Base-by-base conservation (phyloP, 37 sponge, comb jelly and placozoan genomes). In the Lycopodina hypogea region DNA sequence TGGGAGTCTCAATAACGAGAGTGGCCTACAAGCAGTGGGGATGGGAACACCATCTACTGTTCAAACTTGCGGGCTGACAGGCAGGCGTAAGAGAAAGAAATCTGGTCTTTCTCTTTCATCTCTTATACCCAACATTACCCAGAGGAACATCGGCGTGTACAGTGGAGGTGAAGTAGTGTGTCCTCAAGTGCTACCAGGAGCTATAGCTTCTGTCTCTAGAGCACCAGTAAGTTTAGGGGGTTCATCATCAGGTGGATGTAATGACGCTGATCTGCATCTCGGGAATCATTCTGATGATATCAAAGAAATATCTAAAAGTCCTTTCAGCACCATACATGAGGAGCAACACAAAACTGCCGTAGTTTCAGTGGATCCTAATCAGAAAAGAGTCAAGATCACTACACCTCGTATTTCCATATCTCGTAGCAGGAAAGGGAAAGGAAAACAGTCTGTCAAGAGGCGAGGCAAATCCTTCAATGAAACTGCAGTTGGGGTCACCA, bases 311-410 rank as follows among this genome's bases (percentile, higher is more conserved):
- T 53, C 14, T 6, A 55, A 53, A 30, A 66, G 56, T 24, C 78
- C 70, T 1, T 88, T 88, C 58, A 88, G 89, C 30, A 82, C 74
- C 50, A 73, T 82, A 15, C 83, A 88, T 33, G 72, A 33, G 37
- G 53, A 76, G 30, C 70, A 65, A 18, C 73, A 71, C 42, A 88
- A 88, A 75, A 83, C 79, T 0, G 89, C 89, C 59, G 79, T 88
- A 29, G 84, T 75, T 50, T 71, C 72, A 2, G 83, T 88, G 38
- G 89, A 88, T 34, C 89, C 83, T 0, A 68, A 83, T 34, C 59
- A 40, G 26, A 83, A 88, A 53, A 64, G 84, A 41, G 42, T 60
- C 4, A 56, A 67, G 15, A 42, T 38, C 2, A 28, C 28, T 24
- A 21, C 35, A 8, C 42, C 71, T 6, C 9, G 48, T 65, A n/a